These are phyloP conservation scores for Drosophila kuntzei DNA, from an alignment of 2,888 invertebrate genomes.

Conservation along the genomic window DNA sequence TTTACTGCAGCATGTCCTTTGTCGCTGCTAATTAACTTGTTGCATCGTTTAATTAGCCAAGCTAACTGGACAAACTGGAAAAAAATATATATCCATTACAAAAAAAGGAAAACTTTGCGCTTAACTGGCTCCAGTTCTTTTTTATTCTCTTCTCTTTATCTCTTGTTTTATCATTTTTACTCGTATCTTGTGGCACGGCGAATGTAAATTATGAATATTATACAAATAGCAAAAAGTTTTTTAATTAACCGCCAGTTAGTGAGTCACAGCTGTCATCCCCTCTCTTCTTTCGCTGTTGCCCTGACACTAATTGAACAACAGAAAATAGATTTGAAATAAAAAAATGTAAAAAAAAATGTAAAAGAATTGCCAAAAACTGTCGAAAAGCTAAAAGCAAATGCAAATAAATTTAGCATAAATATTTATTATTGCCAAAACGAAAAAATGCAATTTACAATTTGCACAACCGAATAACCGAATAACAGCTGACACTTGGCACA, in stretches of 20 bases:
- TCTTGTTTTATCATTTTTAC: conserved; percentile 26
- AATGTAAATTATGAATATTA: conserved; percentile 75
- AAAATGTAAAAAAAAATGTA: conserved; percentile 17
- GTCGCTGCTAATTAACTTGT: conserved; percentile 76
- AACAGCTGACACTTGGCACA: conserved; percentile 74
- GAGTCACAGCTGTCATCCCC: conserved; percentile 10
- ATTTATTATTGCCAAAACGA: conserved; percentile 42
- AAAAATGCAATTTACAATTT: conserved; percentile 56
- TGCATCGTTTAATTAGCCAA: conserved; percentile 74
- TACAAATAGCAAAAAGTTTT: conserved; percentile 76
- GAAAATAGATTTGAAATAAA: not conserved
- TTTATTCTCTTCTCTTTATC: conserved; percentile 7
- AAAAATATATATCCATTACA: conserved; percentile 9
- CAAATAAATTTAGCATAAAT: conserved; percentile 69
- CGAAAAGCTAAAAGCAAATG: conserved; percentile 55
- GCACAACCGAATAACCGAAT: no score
- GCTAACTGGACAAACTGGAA: conserved; percentile 33
- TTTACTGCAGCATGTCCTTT: conserved; percentile 36
- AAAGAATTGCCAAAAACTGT: conserved; percentile 48
- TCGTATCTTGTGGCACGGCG: conserved; percentile 41
- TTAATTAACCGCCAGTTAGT: conserved; percentile 73
- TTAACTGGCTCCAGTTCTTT: conserved; percentile 49
- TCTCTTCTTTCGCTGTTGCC: not conserved
- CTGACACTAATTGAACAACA: conserved; percentile 61
- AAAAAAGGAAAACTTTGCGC: conserved; percentile 48